Base-by-base conservation (phyloP, 2,888 invertebrate species). In the Adelphocoris suturalis region DNA sequence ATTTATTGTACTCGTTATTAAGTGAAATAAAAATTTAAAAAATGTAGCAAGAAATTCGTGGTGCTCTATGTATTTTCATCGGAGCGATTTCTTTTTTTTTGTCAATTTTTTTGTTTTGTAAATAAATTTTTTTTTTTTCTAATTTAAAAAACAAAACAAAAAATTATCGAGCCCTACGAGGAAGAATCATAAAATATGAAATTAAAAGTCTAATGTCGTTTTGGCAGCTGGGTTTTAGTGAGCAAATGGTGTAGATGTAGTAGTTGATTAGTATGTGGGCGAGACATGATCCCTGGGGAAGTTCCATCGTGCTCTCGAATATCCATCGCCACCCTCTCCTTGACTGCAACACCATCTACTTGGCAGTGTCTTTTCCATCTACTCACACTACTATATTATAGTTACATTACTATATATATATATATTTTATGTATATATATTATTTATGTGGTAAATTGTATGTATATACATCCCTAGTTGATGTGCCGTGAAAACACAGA, bases 231-330 rank as follows among this genome's bases (percentile, higher is more conserved):
- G 91, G 89, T 91, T 87, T 87, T 90, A 91, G 90, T 91, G 90
- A 90, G 90, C 90, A 91, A 91, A 89, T 90, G 91, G 89, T 90
- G 91, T 91, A 90, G 90, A 85, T 89, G 90, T 90, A 81, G 89
- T 81, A 89, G 90, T 90, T 86, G 90, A 84, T 90, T 91, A 91
- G 89, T 91, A 91, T 61, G 91, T 89, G 84, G 91, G 91, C 90
- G 91, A 91, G 87, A 91, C 90, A 86, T 91, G 91, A 89, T 92
- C 92, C 89, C 91, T 90, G 52, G 92, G 92, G 91, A 92, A 92
- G 90, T 91, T 91, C 92, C 92, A 92, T 57, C 92, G 89, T 23
- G 92, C 91, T 85, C 92, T 90, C 68, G 90, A 90, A 90, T 81
- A 91, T 84, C 91, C 91, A 82, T 91, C 92, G 80, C 91, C 87